Percentiles rank a stretch among this genome's conserved stretches.
Evolutionary conservation across 1,140 invertebrate species (phyloP).

Genomic region (Melipona quadrifasciata): DNA sequence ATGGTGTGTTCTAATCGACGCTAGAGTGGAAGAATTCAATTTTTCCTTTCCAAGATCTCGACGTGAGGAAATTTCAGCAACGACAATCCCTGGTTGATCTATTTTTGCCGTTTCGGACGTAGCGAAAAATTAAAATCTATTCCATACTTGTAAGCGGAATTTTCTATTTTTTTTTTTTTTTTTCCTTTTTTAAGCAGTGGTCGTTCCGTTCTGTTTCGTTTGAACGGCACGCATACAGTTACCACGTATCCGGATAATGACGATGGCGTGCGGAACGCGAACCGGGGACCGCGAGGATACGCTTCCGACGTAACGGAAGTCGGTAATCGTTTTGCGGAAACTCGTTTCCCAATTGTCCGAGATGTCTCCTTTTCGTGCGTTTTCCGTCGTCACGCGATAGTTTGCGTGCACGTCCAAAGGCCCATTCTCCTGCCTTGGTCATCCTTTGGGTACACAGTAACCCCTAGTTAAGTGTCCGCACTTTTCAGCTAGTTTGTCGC

Average conservation of each 20-base stretch:
- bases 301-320: slow-evolving; percentile 65
- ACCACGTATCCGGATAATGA: slow-evolving; percentile 57
- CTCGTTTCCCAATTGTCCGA: slow-evolving; percentile 63
- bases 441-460: too few relatives aligned
- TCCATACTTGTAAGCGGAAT: not conserved
- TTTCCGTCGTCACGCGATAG: slow-evolving; percentile 26
- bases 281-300: slow-evolving; percentile 45
- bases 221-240: slow-evolving; percentile 35
- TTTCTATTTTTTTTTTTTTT: too few relatives aligned
- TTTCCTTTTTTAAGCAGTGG: not conserved
- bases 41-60: not conserved
- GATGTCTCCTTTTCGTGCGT: slow-evolving; percentile 26
- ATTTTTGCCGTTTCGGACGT: not conserved
- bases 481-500: too few relatives aligned
- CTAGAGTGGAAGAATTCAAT: not conserved
- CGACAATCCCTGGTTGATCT: not conserved
- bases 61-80: not conserved
- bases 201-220: slow-evolving; percentile 21
- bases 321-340: slow-evolving; percentile 73
- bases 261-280: slow-evolving; percentile 53
- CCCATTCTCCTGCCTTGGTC: not conserved
- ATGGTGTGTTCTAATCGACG: too few relatives aligned
- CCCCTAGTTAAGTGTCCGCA: too few relatives aligned
- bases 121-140: not conserved
- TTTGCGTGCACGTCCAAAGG: not conserved